Base-by-base conservation (phyloP, 2,797 vertebrate genomes). In the Euthynnus affinis region DNA sequence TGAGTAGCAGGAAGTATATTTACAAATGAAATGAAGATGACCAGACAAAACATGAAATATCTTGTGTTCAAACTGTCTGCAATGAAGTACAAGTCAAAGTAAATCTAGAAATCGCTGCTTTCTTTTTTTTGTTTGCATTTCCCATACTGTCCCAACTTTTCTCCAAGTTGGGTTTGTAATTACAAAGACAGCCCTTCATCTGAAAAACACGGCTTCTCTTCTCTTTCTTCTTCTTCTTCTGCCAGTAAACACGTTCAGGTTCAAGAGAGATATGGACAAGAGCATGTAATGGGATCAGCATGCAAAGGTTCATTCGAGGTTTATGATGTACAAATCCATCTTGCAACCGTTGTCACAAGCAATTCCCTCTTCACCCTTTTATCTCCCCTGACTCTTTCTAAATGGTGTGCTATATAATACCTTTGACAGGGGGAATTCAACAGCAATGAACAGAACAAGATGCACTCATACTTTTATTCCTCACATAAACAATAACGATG, bases 41-140 rank as follows among this genome's bases (percentile, higher is more conserved):
- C 29, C 29, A 72, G 79, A 57, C 75, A 84, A 89, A 83, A 82
- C 71, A 79, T 81, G 72, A 32, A 32, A 32, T 7, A 32, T 32
- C 29, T 6, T 32, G 29, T 32, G 0, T 32, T 32, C 6, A 32
- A 6, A 32, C 29, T 32, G 29, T 32, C 29, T 32, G 29, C 29
- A 32, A 32, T 32, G 29, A 32, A 32, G 6, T 5, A 32, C 27
- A 32, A 32, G 29, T 32, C 29, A 6, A 32, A 6, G 29, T 32
- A 32, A 32, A 32, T 32, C 6, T 32, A 32, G 29, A 32, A 32
- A 32, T 32, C 29, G 6, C 29, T 32, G 29, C 29, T 32, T 32
- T 32, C 29, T 32, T 32, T 32, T 32, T 29, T 7, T 32, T 32
- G 6, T 32, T 32, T 32, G 29, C 29, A 32, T 32, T 32, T 32